A percentile compares a stretch with the other conserved stretches of the same genome.
Conservation (phyloP, 2,797 vertebrate genomes). For the Lindbergichthys nudifrons region DNA sequence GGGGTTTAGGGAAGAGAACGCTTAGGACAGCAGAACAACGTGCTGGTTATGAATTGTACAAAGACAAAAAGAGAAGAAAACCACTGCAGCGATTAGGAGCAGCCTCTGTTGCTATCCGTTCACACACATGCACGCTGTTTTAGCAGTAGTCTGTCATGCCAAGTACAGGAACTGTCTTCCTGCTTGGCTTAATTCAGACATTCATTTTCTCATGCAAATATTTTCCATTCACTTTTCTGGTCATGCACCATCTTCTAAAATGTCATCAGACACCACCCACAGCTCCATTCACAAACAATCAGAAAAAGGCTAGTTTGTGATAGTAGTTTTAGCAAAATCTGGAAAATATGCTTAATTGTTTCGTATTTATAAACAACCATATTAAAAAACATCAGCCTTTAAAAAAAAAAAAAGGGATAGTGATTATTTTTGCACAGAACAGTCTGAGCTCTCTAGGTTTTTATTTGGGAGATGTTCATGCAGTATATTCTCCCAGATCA, state of each 20-base stretch:
- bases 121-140: slow-evolving; percentile 12
- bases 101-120: not conserved
- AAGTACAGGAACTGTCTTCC: not conserved
- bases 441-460: not conserved
- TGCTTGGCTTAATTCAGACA: not conserved
- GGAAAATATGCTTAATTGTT: not conserved
- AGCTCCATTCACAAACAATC: slow-evolving; percentile 2
- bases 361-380: not conserved
- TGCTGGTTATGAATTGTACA: slow-evolving; percentile 6
- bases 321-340: not conserved
- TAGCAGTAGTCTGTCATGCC: not conserved
- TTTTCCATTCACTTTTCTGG: slow-evolving; percentile 17
- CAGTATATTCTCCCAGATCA: not conserved
- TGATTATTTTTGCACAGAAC: not conserved
- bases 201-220: not conserved
- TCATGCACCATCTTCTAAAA: slow-evolving; percentile 1
- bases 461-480: not conserved
- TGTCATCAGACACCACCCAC: not conserved
- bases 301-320: not conserved
- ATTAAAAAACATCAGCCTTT: not conserved
- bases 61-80: slow-evolving; percentile 2
- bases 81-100: not conserved
- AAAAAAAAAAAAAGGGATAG: not conserved
- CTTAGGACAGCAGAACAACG: slow-evolving; percentile 14
- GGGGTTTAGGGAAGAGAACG: not conserved